Evolutionary conservation across 2,113 vertebrate genomes (phyloP).

Genomic region (Falcunculus frontatus): DNA sequence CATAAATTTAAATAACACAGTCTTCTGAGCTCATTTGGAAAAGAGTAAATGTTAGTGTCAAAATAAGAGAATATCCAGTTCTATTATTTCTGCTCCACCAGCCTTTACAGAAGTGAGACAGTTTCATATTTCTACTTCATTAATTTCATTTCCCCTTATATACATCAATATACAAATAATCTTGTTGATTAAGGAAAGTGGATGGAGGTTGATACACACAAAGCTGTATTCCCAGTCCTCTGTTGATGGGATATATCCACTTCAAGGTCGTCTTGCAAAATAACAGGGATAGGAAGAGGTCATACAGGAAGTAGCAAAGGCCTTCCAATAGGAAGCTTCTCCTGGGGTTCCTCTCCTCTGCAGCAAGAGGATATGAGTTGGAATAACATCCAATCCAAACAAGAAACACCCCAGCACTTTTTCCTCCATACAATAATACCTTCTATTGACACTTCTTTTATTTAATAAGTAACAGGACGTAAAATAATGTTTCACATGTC

Average conservation of each 20-base stretch:
- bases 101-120: neutral
- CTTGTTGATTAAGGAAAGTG: neutral
- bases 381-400: neutral
- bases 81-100: neutral
- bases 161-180: neutral
- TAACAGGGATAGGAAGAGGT: neutral
- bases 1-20: neutral
- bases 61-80: neutral
- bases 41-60: neutral
- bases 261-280: neutral
- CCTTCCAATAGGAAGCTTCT: neutral
- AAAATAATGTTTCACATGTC: neutral
- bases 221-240: neutral
- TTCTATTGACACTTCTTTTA: neutral
- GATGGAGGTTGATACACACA: neutral
- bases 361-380: neutral
- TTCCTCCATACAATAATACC: rapidly evolving
- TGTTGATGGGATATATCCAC: neutral
- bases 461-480: neutral
- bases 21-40: neutral
- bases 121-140: neutral
- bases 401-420: neutral
- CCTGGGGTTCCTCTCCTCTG: neutral
- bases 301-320: rapidly evolving
- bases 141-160: neutral